Evolutionary conservation across 2,113 vertebrate genomes (phyloP), one percentile per base, ranked within the genome.

Genomic region (Aepyceros melampus): DNA sequence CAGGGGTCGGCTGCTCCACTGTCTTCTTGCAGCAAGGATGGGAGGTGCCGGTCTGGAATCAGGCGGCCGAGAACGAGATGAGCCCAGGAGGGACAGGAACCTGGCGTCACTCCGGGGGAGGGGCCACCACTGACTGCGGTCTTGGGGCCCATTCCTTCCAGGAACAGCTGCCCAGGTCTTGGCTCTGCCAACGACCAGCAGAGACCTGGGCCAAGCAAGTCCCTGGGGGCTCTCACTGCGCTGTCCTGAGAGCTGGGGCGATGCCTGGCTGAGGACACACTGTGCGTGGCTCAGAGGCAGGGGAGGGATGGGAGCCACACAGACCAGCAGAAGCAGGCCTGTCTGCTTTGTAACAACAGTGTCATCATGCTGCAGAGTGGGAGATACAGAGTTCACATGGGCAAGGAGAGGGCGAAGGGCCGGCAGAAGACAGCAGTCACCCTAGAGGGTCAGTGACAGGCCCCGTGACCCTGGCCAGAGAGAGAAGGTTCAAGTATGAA

Each of bases 51-150:
- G 17, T 51, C 47, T 23, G 27, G 64, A 87, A n/a, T 49, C 25
- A 60, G 74, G 60, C 0, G 7, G 45, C 84, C 31, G 23, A 36
- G 47, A 23, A 25, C 3, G 29, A 64, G 36, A 67, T 1, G 49
- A 76, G 78, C 25, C 78, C 3, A 1, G n/a, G 14, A 51, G 56
- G 13, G 49, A 53, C 21, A 55, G 81, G 51, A 83, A n/a, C 55
- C 15, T 25, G 0, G 58, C 0, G 11, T 17, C 17, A 14, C 29
- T 47, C 10, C 13, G 12, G 8, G 85, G 49, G 27, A 25, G 23
- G 53, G 43, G 45, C 8, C 40, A 78, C 17, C 87, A 74, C 23
- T 40, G 2, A 43, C 13, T 4, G 49, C 10, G 2, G 9, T 19
- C 27, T 33, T 4, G 12, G 89, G 53, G 8, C 81, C 76, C 12